phyloP scores from a whole-genome alignment of 2,797 vertebrate genomes.

The Arremon brunneinucha region DNA sequence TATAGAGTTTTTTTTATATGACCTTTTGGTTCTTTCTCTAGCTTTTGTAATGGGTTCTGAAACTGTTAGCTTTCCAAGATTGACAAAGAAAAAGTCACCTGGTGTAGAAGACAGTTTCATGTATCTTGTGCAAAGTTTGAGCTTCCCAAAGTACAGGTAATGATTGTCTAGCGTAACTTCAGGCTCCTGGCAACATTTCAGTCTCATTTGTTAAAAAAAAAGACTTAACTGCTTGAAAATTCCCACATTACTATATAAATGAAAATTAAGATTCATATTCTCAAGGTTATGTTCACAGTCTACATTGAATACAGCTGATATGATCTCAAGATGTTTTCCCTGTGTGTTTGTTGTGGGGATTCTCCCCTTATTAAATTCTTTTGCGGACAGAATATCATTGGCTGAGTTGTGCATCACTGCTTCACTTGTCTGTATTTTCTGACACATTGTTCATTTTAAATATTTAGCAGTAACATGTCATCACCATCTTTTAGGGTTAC shows the following conservation, averaged over 20 bases:
- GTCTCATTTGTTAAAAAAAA: background rate
- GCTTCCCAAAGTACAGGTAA: background rate
- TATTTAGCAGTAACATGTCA: background rate
- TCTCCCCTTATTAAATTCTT: background rate
- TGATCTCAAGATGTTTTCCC: background rate
- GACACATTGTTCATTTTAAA: background rate
- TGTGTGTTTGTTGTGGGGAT: background rate
- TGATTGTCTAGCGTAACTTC: background rate
- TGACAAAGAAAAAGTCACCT: background rate
- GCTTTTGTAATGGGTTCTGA: background rate
- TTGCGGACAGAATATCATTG: background rate
- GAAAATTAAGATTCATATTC: background rate
- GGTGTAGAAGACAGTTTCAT: background rate
- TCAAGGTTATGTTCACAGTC: background rate
- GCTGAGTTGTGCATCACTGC: background rate
- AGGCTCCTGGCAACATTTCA: background rate
- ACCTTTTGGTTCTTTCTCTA: background rate
- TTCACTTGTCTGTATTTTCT: background rate
- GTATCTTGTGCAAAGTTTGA: background rate
- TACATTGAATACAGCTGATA: background rate
- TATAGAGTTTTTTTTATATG: background rate
- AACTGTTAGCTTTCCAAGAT: background rate
- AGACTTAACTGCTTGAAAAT: background rate
- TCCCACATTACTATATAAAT: background rate
- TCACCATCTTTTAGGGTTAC: background rate